Conservation (phyloP, 1,140 invertebrate species). For the Andricus grossulariae region DNA sequence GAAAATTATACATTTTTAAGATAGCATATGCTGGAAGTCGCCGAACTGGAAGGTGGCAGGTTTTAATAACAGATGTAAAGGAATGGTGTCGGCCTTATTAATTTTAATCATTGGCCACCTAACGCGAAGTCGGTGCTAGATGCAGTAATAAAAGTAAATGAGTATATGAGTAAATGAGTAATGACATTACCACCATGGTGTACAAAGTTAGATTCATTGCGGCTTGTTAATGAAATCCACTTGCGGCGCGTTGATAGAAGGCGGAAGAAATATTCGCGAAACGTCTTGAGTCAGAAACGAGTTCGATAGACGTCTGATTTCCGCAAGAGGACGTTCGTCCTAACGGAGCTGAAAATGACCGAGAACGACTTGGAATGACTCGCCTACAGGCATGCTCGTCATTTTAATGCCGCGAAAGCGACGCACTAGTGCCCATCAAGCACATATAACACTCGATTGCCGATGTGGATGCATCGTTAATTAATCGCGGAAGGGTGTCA, state of each 20-base stretch:
- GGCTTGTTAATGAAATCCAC: conserved; percentile 54
- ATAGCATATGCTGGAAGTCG: neutral
- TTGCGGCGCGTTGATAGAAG: conserved; percentile 15
- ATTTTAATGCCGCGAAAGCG: conserved; percentile 10
- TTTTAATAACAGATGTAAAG: neutral
- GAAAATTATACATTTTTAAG: conserved; percentile 29
- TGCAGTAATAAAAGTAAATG: neutral
- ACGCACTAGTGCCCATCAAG: neutral
- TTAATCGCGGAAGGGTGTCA: conserved; percentile 53
- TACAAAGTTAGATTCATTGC: conserved; percentile 45
- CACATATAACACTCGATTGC: neutral
- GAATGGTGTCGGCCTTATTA: neutral
- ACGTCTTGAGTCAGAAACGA: conserved; percentile 10
- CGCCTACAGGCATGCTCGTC: conserved; percentile 38
- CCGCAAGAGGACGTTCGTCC: conserved; percentile 15
- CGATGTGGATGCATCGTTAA: conserved; percentile 46
- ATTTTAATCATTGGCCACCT: neutral
- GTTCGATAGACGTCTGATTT: conserved; percentile 9
- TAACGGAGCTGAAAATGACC: conserved; percentile 41
- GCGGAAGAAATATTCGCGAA: neutral
- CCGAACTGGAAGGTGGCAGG: neutral
- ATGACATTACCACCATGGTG: conserved; percentile 34
- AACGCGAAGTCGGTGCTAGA: neutral
- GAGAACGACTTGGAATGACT: conserved; percentile 29
- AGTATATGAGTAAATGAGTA: conserved; percentile 49